phyloP scores from a whole-genome alignment of 2,113 vertebrate species.

The Dasyurus viverrinus region DNA sequence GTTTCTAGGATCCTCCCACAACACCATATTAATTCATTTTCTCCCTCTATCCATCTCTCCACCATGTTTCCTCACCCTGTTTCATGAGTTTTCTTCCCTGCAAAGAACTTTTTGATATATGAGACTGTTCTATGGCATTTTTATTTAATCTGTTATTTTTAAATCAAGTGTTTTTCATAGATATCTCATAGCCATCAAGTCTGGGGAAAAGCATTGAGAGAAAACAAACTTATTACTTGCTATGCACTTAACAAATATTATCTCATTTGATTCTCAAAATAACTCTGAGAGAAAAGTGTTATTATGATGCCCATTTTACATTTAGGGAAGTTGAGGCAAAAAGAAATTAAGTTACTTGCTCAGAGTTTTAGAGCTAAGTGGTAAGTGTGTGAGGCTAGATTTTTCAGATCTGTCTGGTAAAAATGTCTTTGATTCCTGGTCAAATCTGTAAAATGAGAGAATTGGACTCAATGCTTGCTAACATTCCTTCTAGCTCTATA shows the following conservation, averaged over 20 bases:
- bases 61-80: neutral
- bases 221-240: neutral
- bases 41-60: neutral
- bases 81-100: neutral
- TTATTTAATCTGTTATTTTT: neutral
- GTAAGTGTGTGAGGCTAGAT: neutral
- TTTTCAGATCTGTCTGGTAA: neutral
- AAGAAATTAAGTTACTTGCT: neutral
- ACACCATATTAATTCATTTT: neutral
- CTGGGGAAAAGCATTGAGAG: neutral
- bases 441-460: neutral
- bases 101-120: neutral
- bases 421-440: neutral
- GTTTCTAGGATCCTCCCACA: neutral
- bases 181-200: neutral
- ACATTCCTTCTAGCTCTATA: neutral
- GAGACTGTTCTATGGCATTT: neutral
- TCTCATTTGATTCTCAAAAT: neutral
- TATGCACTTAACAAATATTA: neutral
- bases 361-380: neutral
- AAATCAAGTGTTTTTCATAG: neutral
- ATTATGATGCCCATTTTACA: neutral
- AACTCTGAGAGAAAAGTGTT: neutral
- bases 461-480: neutral
- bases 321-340: neutral